Evolutionary conservation across 2,888 invertebrate genomes (phyloP).

Genomic region (Cantharis flavilabris): DNA sequence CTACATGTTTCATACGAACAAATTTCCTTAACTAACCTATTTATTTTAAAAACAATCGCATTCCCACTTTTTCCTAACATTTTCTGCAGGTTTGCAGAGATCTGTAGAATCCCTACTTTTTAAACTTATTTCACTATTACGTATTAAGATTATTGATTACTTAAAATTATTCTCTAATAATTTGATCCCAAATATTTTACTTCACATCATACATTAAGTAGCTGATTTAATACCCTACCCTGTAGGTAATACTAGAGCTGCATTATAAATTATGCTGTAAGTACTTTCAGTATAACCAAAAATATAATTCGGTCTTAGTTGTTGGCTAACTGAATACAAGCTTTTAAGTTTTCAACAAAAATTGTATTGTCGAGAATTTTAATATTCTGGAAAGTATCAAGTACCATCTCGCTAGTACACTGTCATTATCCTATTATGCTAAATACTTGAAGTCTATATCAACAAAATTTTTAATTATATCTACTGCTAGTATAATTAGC

Average conservation of each 20-base stretch:
- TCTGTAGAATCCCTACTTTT: too few species aligned
- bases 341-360: background rate
- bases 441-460: background rate
- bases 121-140: too few species aligned
- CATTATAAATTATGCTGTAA: background rate
- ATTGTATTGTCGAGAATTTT: background rate
- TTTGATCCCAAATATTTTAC: background rate
- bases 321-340: background rate
- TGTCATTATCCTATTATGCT: background rate
- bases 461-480: background rate
- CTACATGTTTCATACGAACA: too few species aligned
- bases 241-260: background rate
- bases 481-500: background rate
- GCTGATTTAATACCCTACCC: background rate
- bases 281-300: background rate
- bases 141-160: background rate
- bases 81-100: too few species aligned
- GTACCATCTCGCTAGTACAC: background rate
- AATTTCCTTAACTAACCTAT: too few species aligned
- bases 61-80: too few species aligned
- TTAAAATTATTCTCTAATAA: too few species aligned
- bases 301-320: background rate
- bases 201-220: background rate
- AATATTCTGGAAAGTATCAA: background rate
- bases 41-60: too few species aligned